Conservation (phyloP, 1,140 invertebrate species). For the Mesaphorura yosii region DNA sequence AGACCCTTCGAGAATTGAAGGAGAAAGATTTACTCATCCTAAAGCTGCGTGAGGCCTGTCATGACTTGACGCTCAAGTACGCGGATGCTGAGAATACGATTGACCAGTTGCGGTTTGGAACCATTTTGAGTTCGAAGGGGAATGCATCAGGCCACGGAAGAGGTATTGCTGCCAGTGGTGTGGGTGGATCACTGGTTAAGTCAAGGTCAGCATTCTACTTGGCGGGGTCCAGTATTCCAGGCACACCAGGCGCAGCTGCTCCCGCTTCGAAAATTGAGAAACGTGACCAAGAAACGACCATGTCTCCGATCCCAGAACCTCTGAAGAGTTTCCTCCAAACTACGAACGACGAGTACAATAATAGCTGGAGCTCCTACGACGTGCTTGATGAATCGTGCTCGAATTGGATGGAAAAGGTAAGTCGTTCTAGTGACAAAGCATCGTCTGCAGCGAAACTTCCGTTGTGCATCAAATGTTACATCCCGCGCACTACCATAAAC, state of each 20-base stretch:
- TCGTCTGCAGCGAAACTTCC: no score
- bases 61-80: constrained; percentile 2
- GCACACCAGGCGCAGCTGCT: background rate
- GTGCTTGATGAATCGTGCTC: constrained; percentile 7
- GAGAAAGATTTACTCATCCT: constrained; percentile 10
- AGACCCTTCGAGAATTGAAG: constrained; percentile 1
- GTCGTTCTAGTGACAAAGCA: background rate
- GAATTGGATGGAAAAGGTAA: constrained; percentile 10
- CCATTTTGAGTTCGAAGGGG: no score
- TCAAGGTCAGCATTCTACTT: constrained; percentile 1
- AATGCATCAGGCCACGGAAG: background rate
- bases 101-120: constrained; percentile 7
- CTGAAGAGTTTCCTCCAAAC: no score
- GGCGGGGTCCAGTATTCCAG: background rate
- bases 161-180: no score
- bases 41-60: constrained; percentile 2
- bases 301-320: no score
- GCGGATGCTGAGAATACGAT: constrained; percentile 16
- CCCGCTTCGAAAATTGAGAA: background rate
- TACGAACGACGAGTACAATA: no score
- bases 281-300: background rate
- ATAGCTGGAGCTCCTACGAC: background rate
- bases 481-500: no score
- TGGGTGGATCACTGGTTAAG: background rate
- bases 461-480: no score